Percentiles rank a stretch among this genome's conserved stretches.
phyloP scores from a whole-genome alignment of 2,888 invertebrate species.

The Pediacus dermestoides region DNA sequence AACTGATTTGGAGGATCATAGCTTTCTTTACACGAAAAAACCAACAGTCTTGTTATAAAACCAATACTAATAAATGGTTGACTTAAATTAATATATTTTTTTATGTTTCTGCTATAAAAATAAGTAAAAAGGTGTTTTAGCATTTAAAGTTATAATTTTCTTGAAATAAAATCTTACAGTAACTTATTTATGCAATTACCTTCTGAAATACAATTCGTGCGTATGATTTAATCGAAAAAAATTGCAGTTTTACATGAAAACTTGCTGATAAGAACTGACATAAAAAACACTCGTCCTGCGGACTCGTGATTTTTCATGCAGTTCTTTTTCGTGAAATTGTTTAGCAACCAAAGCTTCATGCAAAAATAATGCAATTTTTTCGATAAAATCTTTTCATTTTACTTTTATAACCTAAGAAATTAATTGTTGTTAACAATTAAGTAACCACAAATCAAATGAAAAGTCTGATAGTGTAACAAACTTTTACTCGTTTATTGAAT shows the following conservation, averaged over 20 bases:
- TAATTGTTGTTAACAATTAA: too few species aligned
- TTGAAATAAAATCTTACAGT: slow-evolving; percentile 6
- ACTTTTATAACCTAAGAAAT: too few species aligned
- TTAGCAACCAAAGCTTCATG: slow-evolving; percentile 1
- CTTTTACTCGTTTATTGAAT: too few species aligned
- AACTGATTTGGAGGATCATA: too few species aligned
- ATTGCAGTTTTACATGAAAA: background rate
- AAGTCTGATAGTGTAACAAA: too few species aligned
- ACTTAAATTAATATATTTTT: too few species aligned
- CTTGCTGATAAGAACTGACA: slow-evolving; percentile 1
- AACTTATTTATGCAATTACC: slow-evolving; percentile 1
- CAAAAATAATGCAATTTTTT: background rate
- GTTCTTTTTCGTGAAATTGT: slow-evolving; percentile 1
- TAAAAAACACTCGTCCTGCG: background rate
- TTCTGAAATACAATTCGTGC: too few species aligned
- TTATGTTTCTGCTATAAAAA: background rate
- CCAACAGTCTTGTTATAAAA: too few species aligned
- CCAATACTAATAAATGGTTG: too few species aligned
- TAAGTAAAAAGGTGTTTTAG: background rate
- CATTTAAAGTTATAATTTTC: slow-evolving; percentile 5
- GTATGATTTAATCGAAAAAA: slow-evolving; percentile 9
- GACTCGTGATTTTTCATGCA: slow-evolving; percentile 1
- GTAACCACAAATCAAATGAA: too few species aligned
- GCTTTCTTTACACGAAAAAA: too few species aligned
- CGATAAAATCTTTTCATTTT: slow-evolving; percentile 2